Evolutionary conservation across 2,888 invertebrate genomes (phyloP), one percentile per base, ranked within the genome.

Genomic region (Megastigmus dorsalis): DNA sequence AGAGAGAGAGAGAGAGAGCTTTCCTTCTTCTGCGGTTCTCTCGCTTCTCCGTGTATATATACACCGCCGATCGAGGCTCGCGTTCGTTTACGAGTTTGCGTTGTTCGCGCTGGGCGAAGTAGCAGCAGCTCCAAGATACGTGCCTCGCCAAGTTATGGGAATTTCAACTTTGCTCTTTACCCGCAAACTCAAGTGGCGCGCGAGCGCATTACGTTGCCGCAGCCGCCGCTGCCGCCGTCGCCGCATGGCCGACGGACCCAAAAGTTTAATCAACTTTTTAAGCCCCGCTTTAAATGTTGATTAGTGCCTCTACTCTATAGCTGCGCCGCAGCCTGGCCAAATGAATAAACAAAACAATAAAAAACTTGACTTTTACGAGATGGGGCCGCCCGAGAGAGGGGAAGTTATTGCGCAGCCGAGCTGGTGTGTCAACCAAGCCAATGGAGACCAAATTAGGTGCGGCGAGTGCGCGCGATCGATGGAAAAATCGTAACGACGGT

Each of bases 121-220:
- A n/a, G n/a, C n/a, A n/a, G n/a, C n/a, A n/a, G n/a, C n/a, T n/a
- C n/a, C n/a, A n/a, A 43, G 33, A 60, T 41, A 43, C 62, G 45
- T 43, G 33, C 48, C 36, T 28, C 30, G 1, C 18, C 30, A 13
- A 50, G 33, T 63, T 63, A 63, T 63, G 63, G 48, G 20, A 48
- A 30, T 36, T 50, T 50, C 20, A 63, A 63, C 63, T 63, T 63
- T 63, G 48, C 63, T 50, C 63, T 63, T 36, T 50, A 41, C 2
- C n/a, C n/a, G n/a, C 55, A 18, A 15, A 55, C 9, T 55, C 55
- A 36, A 55, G 54, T 54, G 30, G 13, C 5, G 2, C 28, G 28
- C 20, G 10, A 28, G 52, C 52, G 23, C 52, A 52, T 28, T 28
- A 18, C 28, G 26, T n/a, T n/a, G n/a, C n/a, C n/a, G n/a, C n/a